phyloP scores from a whole-genome alignment of 2,113 vertebrate genomes.

The Bos taurus region DNA sequence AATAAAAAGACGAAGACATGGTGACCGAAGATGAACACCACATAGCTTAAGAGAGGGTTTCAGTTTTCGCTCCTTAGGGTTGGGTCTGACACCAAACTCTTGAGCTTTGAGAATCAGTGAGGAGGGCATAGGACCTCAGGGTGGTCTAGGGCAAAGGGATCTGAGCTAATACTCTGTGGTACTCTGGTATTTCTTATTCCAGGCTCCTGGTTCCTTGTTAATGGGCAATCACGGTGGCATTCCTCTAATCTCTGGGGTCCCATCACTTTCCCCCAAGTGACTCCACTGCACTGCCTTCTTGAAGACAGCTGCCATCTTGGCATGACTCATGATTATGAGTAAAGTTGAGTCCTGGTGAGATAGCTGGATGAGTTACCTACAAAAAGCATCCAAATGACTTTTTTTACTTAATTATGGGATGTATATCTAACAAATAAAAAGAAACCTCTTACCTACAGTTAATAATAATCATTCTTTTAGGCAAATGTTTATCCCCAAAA shows the following conservation, averaged over 20 bases:
- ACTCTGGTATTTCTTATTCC: not conserved
- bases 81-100: not conserved
- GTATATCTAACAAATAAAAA: not conserved
- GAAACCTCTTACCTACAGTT: not conserved
- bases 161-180: not conserved
- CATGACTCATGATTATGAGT: not conserved
- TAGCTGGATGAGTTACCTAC: not conserved
- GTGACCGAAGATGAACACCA: not conserved
- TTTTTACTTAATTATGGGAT: not conserved
- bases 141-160: not conserved
- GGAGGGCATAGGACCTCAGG: not conserved
- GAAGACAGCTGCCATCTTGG: not conserved
- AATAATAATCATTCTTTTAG: not conserved
- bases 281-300: not conserved
- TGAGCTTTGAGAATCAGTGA: not conserved
- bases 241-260: not conserved
- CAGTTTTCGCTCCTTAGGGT: not conserved
- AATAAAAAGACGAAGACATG: not conserved
- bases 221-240: not conserved
- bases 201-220: not conserved
- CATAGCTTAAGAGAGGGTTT: not conserved
- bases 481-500: not conserved
- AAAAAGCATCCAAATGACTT: not conserved
- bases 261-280: not conserved
- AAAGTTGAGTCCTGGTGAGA: not conserved